These are phyloP conservation scores for Antitype chi DNA, from an alignment of 2,888 invertebrate genomes.

Conservation along the genomic window DNA sequence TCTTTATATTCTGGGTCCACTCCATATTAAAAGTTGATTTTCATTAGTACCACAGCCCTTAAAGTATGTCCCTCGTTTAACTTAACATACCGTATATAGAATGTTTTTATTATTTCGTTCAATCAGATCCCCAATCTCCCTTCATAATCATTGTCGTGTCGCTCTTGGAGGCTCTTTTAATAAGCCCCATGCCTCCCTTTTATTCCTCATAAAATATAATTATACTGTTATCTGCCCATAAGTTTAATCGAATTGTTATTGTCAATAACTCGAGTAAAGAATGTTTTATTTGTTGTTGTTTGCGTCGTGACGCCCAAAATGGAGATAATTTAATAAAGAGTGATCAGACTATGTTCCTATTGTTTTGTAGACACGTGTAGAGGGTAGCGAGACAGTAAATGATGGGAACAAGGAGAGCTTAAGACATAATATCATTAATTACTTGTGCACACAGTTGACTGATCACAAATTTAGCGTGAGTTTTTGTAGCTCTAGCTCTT, in stretches of 20 bases:
- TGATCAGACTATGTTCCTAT: neutral
- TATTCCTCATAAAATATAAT: slow-evolving; percentile 28
- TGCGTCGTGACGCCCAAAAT: slow-evolving; percentile 11
- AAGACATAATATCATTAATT: slow-evolving; percentile 24
- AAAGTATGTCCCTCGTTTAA: no score
- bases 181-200: neutral
- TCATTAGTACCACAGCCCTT: no score
- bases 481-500: slow-evolving; percentile 2
- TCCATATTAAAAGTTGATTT: no score
- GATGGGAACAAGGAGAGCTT: neutral
- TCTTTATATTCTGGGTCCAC: no score
- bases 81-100: neutral
- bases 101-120: slow-evolving; percentile 8
- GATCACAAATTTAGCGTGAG: slow-evolving; percentile 10
- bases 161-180: slow-evolving; percentile 7
- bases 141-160: neutral
- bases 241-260: slow-evolving; percentile 29
- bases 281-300: slow-evolving; percentile 51
- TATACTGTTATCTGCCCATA: slow-evolving; percentile 11
- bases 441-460: slow-evolving; percentile 25
- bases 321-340: slow-evolving; percentile 2
- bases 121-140: neutral
- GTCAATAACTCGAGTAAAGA: slow-evolving; percentile 41
- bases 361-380: neutral
- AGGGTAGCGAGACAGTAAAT: neutral